Percentiles rank a stretch among this genome's conserved stretches.
Conservation (phyloP, 2,888 invertebrate genomes). For the Seira musarum region DNA sequence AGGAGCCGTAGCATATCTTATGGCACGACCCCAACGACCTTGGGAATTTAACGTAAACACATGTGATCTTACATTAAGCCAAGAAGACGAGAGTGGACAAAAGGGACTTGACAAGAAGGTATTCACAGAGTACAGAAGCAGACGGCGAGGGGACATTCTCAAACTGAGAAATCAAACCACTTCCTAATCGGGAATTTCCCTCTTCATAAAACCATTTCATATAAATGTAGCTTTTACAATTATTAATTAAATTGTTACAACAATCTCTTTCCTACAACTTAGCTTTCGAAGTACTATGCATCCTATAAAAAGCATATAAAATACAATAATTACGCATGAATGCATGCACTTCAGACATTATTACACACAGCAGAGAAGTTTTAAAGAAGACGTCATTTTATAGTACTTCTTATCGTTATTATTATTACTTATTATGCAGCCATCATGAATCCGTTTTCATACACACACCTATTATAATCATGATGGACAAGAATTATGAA, state of each 20-base stretch:
- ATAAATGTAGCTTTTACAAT: neutral
- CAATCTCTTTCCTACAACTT: constrained; percentile 7
- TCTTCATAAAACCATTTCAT: constrained; percentile 16
- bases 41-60: constrained; percentile 46
- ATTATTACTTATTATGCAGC: no score
- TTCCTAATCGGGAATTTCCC: neutral
- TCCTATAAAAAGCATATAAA: neutral
- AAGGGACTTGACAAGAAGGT: constrained; percentile 56
- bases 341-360: neutral
- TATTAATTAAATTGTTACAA: no score
- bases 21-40: constrained; percentile 32
- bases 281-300: constrained; percentile 6
- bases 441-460: neutral
- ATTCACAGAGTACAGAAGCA: constrained; percentile 54
- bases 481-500: no score
- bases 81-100: constrained; percentile 41
- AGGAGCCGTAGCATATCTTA: constrained; percentile 51
- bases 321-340: neutral
- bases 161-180: constrained; percentile 25
- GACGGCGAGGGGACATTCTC: constrained; percentile 53
- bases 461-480: no score
- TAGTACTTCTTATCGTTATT: no score
- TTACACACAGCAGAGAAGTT: neutral
- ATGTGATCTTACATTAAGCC: constrained; percentile 31
- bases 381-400: neutral